Evolutionary conservation across 92 coral and sea anemone species (phyloP).

Genomic region (Desmophyllum pertusum): DNA sequence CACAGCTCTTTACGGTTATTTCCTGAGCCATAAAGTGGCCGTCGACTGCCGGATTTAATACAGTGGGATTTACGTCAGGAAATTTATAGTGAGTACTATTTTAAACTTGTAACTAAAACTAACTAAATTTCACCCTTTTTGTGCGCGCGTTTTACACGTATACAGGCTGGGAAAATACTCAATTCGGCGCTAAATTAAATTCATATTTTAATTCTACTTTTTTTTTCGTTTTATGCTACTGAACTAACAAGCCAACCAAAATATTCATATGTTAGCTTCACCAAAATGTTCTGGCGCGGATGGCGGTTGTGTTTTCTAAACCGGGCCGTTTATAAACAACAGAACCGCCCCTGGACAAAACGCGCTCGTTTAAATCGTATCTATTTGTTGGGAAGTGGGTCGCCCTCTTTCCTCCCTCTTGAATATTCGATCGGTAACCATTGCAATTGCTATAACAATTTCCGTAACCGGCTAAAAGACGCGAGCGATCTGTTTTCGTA

Average conservation of each 20-base stretch:
- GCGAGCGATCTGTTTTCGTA: no score
- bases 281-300: no score
- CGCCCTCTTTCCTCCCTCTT: no score
- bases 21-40: background rate
- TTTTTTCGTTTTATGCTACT: background rate
- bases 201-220: background rate
- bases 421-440: no score
- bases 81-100: background rate
- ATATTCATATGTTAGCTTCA: background rate
- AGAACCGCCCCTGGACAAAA: no score
- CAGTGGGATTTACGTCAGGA: background rate
- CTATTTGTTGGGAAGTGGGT: no score
- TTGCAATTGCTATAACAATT: no score
- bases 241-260: background rate
- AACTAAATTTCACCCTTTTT: background rate
- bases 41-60: background rate
- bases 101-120: background rate
- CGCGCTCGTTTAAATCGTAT: no score
- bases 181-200: background rate
- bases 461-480: no score
- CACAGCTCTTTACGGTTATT: background rate
- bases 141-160: background rate
- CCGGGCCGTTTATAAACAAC: no score
- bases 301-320: no score
- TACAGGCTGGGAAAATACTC: background rate